These are phyloP conservation scores for Plebejus anna DNA, from an alignment of 2,888 invertebrate genomes.

Conservation along the genomic window DNA sequence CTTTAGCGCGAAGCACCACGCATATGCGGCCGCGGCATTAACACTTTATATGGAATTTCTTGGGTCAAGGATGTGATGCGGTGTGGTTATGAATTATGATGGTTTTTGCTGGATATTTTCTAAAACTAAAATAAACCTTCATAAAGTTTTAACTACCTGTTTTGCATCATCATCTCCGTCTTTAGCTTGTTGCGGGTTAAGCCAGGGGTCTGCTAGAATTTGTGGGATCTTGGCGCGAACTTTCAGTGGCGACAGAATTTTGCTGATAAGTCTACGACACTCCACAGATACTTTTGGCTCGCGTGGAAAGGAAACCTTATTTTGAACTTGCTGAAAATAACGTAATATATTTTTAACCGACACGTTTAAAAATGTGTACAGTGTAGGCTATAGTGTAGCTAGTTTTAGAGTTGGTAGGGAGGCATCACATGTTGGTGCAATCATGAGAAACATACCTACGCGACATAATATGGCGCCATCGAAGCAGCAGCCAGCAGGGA, in stretches of 20 bases:
- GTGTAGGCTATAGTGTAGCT: not conserved
- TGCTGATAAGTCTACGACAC: constrained; percentile 84
- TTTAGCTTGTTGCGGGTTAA: constrained; percentile 64
- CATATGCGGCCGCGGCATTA: too few species aligned
- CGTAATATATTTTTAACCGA: not conserved
- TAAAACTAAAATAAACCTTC: not conserved
- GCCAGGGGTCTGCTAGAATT: constrained; percentile 85
- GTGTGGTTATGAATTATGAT: too few species aligned
- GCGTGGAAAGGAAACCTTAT: constrained; percentile 83
- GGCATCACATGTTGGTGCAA: too few species aligned
- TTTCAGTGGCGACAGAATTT: constrained; percentile 85
- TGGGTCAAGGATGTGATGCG: too few species aligned
- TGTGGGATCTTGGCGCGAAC: constrained; percentile 82
- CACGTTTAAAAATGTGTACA: too few species aligned
- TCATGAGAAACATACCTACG: too few species aligned
- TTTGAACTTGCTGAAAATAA: constrained; percentile 84
- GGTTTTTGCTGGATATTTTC: too few species aligned
- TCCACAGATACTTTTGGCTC: constrained; percentile 82
- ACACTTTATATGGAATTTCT: too few species aligned
- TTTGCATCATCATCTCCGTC: constrained; percentile 56
- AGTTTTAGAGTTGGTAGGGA: too few species aligned
- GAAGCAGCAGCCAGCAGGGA: too few species aligned
- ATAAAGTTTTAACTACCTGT: constrained; percentile 33
- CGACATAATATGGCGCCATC: too few species aligned
- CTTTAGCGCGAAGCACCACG: too few species aligned